phyloP scores from a whole-genome alignment of 2,888 invertebrate species.

The Malacosoma neustria region DNA sequence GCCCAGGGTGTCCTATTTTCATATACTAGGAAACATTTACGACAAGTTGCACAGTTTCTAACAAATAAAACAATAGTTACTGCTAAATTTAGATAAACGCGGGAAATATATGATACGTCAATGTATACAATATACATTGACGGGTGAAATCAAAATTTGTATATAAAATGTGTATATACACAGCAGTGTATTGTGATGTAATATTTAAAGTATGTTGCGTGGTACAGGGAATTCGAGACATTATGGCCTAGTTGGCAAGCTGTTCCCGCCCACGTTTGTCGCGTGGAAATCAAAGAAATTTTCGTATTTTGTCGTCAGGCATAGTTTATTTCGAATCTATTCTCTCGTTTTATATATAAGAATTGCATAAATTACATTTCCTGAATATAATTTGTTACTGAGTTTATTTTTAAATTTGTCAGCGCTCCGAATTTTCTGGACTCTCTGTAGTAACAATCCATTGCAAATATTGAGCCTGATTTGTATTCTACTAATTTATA shows the following conservation, averaged over 20 bases:
- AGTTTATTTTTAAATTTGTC: neutral
- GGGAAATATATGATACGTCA: conserved; percentile 28
- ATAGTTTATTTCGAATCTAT: conserved; percentile 3
- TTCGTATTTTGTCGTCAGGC: conserved; percentile 24
- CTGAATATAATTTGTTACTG: neutral
- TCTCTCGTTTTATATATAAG: neutral
- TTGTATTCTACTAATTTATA: too few relatives aligned
- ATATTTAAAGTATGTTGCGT: conserved; percentile 14
- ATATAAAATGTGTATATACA: conserved; percentile 1
- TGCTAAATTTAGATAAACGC: conserved; percentile 38
- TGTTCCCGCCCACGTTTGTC: conserved; percentile 38
- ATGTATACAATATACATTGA: conserved; percentile 19
- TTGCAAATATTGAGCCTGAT: too few relatives aligned
- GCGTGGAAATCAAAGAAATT: conserved; percentile 50
- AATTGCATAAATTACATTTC: neutral
- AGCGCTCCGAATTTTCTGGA: too few relatives aligned
- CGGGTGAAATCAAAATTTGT: conserved; percentile 3
- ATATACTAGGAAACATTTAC: conserved; percentile 57
- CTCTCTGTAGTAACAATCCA: too few relatives aligned
- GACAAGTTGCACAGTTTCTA: conserved; percentile 48
- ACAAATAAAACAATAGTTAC: conserved; percentile 62
- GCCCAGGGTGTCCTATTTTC: conserved; percentile 43
- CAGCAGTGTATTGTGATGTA: conserved; percentile 23
- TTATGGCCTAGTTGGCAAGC: conserved; percentile 64
- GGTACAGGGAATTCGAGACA: conserved; percentile 41